Percentiles rank a stretch among this genome's conserved stretches.
Evolutionary conservation across 2,113 vertebrate species (phyloP).

Genomic region (Dasypus novemcinctus): DNA sequence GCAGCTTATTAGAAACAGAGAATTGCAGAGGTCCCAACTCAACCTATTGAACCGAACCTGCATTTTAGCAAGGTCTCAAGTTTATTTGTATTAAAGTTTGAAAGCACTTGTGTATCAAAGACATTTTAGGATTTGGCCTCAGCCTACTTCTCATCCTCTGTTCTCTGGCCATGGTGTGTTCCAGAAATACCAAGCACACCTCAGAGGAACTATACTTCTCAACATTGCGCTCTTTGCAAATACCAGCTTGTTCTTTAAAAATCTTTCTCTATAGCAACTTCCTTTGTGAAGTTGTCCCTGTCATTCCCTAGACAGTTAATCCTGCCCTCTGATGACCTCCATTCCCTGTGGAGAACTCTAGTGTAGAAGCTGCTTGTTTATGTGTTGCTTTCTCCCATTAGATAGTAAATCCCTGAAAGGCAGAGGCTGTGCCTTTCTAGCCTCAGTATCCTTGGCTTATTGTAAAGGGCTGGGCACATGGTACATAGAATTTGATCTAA

Average conservation of each 20-base stretch:
- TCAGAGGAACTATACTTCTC: not conserved
- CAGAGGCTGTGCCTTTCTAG: not conserved
- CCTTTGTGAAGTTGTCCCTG: not conserved
- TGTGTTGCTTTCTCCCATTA: not conserved
- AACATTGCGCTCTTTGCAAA: constrained; percentile 1
- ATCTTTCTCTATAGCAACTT: constrained; percentile 6
- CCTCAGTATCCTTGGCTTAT: not conserved
- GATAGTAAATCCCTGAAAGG: not conserved
- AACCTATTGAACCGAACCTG: not conserved
- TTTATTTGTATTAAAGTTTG: not conserved
- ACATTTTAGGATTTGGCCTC: not conserved
- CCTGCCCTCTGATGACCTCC: not conserved
- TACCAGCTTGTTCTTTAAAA: constrained; percentile 37
- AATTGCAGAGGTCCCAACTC: not conserved
- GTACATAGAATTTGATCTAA: not conserved
- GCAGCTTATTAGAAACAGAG: not conserved
- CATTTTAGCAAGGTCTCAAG: not conserved
- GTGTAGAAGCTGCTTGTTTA: constrained; percentile 7
- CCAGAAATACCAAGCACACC: constrained; percentile 19
- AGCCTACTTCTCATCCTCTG: not conserved
- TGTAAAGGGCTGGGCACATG: not conserved
- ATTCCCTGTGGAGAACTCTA: not conserved
- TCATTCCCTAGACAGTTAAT: constrained; percentile 19
- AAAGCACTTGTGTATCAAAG: not conserved
- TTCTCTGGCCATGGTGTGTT: constrained; percentile 18